These are phyloP conservation scores for Pachypeltis micranthus DNA, from an alignment of 1,140 invertebrate species.

Conservation along the genomic window DNA sequence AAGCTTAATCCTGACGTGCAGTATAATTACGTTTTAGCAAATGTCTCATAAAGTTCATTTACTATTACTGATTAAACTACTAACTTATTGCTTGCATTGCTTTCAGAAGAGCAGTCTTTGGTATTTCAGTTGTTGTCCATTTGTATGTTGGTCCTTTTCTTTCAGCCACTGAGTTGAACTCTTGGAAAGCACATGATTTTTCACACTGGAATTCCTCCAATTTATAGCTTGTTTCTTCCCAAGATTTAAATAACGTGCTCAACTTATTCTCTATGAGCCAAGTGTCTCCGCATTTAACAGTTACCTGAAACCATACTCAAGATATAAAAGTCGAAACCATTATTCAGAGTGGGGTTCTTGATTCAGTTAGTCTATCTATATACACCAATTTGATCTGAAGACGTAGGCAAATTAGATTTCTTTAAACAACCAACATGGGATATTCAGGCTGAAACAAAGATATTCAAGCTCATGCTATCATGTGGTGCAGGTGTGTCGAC, in stretches of 20 bases:
- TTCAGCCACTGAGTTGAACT: constrained; percentile 48
- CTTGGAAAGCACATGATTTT: constrained; percentile 60
- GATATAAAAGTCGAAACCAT: neutral
- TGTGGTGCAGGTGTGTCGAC: no score
- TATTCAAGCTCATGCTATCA: no score
- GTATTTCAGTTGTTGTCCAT: no score
- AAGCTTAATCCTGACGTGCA: neutral
- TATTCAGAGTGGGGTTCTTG: no score
- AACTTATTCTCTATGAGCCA: constrained; percentile 47
- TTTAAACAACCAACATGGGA: no score
- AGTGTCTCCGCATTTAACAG: constrained; percentile 5
- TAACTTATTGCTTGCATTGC: neutral
- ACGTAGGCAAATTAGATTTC: no score
- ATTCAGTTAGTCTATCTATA: no score
- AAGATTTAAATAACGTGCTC: constrained; percentile 57
- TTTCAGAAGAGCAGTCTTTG: constrained; percentile 29
- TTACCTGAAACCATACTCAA: constrained; percentile 16
- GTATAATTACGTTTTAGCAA: no score
- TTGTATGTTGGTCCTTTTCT: constrained; percentile 44
- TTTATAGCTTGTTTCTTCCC: constrained; percentile 92
- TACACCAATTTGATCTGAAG: no score
- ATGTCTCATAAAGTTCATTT: no score
- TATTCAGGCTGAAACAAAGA: no score
- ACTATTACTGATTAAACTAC: no score
- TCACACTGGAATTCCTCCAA: constrained; percentile 77